Evolutionary conservation across 1,140 invertebrate species (phyloP).

Genomic region (Liolophura sinensis): DNA sequence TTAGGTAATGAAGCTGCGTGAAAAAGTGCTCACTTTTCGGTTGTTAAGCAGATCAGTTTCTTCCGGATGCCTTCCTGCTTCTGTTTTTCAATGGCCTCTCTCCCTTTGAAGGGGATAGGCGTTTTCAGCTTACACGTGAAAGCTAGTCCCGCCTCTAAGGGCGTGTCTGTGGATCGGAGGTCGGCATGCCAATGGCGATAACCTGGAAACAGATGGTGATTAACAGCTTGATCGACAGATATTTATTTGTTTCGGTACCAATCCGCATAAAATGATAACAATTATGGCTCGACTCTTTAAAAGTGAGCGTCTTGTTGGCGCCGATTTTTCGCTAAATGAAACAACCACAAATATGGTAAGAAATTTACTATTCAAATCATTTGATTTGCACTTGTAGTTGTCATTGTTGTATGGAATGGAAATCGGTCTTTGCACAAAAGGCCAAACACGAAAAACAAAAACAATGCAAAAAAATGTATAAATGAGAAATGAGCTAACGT

Average conservation of each 20-base stretch:
- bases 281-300: neutral
- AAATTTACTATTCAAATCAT: no score
- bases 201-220: slow-evolving; percentile 59
- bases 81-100: slow-evolving; percentile 69
- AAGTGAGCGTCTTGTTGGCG: no score
- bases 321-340: no score
- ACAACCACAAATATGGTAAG: no score
- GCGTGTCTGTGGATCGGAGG: slow-evolving; percentile 79
- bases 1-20: neutral
- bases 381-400: no score
- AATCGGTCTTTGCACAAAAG: no score
- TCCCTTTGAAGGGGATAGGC: slow-evolving; percentile 76
- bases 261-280: neutral
- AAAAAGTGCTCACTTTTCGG: slow-evolving; percentile 67
- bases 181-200: slow-evolving; percentile 85
- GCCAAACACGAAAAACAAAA: no score
- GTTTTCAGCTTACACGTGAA: slow-evolving; percentile 74
- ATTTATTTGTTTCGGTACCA: no score
- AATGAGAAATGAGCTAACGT: no score
- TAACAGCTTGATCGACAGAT: no score
- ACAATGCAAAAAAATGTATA: no score
- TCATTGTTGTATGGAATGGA: no score
- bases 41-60: slow-evolving; percentile 74
- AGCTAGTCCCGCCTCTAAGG: slow-evolving; percentile 78
- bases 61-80: slow-evolving; percentile 71